Evolutionary conservation across 2,888 invertebrate species (phyloP), one percentile per base, ranked within the genome.

Genomic region (Heliconius charithonia): DNA sequence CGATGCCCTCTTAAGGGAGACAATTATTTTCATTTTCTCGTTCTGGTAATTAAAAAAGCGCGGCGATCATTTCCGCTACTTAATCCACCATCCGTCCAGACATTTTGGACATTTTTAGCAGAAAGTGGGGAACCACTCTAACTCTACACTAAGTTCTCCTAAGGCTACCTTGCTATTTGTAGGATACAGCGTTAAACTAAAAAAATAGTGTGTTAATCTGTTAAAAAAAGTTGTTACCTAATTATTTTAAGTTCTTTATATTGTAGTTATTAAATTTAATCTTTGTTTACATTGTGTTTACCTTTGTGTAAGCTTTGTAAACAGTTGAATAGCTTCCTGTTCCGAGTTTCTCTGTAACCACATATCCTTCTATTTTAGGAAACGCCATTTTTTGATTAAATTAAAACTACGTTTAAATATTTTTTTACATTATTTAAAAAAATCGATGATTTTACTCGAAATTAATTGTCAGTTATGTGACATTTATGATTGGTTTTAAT

Each of bases 321-420:
- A 98, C 98, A 0, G 97, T 97, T 0, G 98, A 97, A 91, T 98
- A 98, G 83, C 97, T 97, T 3, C 98, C 98, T 27, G 96, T 96
- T 0, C 98, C 98, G 16, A 98, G 95, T 90, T 96, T 97, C 85
- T 97, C 97, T 6, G 97, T 95, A 73, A 97, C 95, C 27, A 97
- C 95, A 86, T 97, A 97, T 69, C 97, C 97, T 72, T 96, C 96
- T 81, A 97, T 95, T 80, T 94, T 95, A 4, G 96, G 96, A 75
- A 95, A 93, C 76, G 92, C 90, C 96, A 96, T 96, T 84, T 59
- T 86, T 16, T 84, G 27, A 16, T 41, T 75, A 13, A 32, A 65
- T 74, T 73, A 41, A 25, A 10, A 4, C 3, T 3, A n/a, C 22
- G 3, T 56, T 71, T 16, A 1, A 62, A 16, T 63, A 63, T 7